Conservation (phyloP, 2,113 vertebrate species). For the Prolemur simus region DNA sequence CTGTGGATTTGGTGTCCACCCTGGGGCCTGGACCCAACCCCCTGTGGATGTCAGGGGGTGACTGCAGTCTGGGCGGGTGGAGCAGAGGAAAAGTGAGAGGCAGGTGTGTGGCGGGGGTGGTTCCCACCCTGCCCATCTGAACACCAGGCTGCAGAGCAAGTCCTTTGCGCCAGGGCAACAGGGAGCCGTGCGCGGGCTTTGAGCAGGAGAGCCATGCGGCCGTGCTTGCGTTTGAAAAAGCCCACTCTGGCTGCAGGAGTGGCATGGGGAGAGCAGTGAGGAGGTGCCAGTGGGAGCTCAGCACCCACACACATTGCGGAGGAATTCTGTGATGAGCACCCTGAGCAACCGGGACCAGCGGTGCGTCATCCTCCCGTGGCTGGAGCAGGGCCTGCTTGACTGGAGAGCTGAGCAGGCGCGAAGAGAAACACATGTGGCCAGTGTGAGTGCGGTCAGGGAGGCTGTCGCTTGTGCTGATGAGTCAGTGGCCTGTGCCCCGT, state of each 20-base stretch:
- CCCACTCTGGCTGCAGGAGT: background rate
- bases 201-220: accelerated
- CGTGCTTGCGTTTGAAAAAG: background rate
- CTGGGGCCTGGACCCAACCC: background rate
- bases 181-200: accelerated
- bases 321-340: background rate
- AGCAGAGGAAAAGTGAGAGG: background rate
- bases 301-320: accelerated
- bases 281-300: background rate
- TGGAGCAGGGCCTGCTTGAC: background rate
- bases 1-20: background rate
- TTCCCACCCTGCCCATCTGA: accelerated
- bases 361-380: background rate
- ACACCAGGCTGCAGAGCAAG: background rate
- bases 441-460: background rate
- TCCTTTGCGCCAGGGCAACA: background rate
- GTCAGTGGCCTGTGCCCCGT: background rate
- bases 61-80: background rate
- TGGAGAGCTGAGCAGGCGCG: background rate
- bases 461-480: background rate
- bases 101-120: background rate
- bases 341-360: background rate
- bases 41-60: background rate
- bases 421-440: constrained; percentile 23
- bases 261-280: accelerated